Percentiles rank a stretch among this genome's conserved stretches.
Evolutionary conservation across 2,888 invertebrate genomes (phyloP).

Genomic region (Netelia fuscicornis): DNA sequence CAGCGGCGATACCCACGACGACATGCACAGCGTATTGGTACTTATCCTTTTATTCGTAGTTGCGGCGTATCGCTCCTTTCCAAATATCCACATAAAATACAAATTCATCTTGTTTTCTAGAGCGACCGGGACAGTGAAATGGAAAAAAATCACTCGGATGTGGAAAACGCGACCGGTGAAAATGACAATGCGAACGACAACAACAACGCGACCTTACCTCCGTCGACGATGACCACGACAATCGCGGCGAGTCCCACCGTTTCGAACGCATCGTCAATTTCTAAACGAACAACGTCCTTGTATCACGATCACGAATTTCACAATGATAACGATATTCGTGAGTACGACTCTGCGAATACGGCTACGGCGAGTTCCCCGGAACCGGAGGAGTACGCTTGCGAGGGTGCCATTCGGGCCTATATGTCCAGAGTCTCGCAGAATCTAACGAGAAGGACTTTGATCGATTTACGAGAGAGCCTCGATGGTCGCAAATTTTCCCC

Average conservation of each 20-base stretch:
- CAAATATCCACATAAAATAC: neutral
- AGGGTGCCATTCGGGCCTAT: slow-evolving; percentile 94
- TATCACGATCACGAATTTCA: slow-evolving; percentile 79
- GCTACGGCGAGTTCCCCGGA: slow-evolving; percentile 90
- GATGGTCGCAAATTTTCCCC: slow-evolving; percentile 81
- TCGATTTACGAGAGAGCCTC: slow-evolving; percentile 77
- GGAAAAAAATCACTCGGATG: slow-evolving; percentile 83
- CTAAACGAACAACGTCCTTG: slow-evolving; percentile 45
- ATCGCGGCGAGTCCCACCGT: neutral
- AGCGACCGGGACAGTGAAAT: slow-evolving; percentile 84
- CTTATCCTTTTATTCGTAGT: slow-evolving; percentile 61
- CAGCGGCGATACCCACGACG: slow-evolving; percentile 83
- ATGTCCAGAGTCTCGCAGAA: slow-evolving; percentile 89
- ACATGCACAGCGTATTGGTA: slow-evolving; percentile 83
- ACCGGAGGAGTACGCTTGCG: slow-evolving; percentile 93
- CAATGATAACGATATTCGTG: slow-evolving; percentile 83
- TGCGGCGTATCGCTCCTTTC: neutral
- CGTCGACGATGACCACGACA: slow-evolving; percentile 62
- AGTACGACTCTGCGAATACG: slow-evolving; percentile 90
- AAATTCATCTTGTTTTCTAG: slow-evolving; percentile 74
- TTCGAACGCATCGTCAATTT: slow-evolving; percentile 41
- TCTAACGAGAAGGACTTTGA: slow-evolving; percentile 82
- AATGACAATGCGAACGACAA: slow-evolving; percentile 67
- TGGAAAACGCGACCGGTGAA: slow-evolving; percentile 76
- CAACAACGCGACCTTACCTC: slow-evolving; percentile 13